Conservation (phyloP, 1,140 invertebrate species). For the Belonocnema kinseyi region DNA sequence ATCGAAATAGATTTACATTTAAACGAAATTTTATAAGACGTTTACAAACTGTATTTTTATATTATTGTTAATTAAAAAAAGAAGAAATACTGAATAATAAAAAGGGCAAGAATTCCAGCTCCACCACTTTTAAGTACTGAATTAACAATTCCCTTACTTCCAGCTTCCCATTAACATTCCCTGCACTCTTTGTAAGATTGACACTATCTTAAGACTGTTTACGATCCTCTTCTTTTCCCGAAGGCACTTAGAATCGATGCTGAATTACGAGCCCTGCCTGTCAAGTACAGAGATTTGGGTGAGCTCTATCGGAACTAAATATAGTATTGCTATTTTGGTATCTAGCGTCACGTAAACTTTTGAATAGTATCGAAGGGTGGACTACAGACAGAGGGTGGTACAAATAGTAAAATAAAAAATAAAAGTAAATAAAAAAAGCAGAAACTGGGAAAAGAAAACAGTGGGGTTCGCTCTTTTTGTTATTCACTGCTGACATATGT, state of each 20-base stretch:
- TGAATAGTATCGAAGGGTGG: neutral
- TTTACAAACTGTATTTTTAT: too few species aligned
- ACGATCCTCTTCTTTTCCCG: slow-evolving; percentile 6
- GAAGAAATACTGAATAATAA: too few species aligned
- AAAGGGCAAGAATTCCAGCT: too few species aligned
- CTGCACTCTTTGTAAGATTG: neutral
- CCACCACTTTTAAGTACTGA: neutral
- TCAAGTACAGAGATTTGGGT: neutral
- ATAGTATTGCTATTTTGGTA: slow-evolving; percentile 22
- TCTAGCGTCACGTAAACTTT: neutral
- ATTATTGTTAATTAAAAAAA: too few species aligned
- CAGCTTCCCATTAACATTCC: slow-evolving; percentile 10
- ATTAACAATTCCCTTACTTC: slow-evolving; percentile 11
- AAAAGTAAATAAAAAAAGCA: neutral
- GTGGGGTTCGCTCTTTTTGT: slow-evolving; percentile 17
- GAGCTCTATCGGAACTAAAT: slow-evolving; percentile 5
- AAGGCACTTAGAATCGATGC: slow-evolving; percentile 27
- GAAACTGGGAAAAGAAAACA: slow-evolving; percentile 9
- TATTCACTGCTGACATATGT: slow-evolving; percentile 13
- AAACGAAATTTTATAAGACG: too few species aligned
- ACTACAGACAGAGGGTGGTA: neutral
- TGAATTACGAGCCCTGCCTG: slow-evolving; percentile 25
- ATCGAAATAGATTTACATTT: too few species aligned
- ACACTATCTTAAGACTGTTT: slow-evolving; percentile 18
- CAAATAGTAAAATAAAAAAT: neutral